phyloP scores from a whole-genome alignment of 2,113 vertebrate species.

The Caloenas nicobarica region DNA sequence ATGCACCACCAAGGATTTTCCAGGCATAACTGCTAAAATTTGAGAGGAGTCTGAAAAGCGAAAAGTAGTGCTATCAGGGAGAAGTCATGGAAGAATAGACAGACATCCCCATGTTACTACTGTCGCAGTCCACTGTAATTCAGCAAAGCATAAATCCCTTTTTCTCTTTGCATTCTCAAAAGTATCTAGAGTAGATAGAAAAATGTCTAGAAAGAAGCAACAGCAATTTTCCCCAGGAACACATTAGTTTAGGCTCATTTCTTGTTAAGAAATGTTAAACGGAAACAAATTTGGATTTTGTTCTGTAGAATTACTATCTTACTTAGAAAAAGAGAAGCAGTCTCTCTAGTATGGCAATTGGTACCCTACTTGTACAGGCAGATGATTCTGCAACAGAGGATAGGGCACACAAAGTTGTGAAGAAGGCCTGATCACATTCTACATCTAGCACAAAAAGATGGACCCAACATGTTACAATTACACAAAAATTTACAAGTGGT shows the following conservation, averaged over 20 bases:
- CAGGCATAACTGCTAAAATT: not conserved
- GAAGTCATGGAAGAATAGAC: not conserved
- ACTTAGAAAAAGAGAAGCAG: not conserved
- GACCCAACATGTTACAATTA: too few species aligned
- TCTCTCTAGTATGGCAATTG: not conserved
- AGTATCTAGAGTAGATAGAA: not conserved
- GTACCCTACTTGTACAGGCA: not conserved
- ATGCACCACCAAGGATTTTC: not conserved
- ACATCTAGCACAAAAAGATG: not conserved
- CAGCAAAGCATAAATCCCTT: not conserved
- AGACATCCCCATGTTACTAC: not conserved
- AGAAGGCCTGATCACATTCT: not conserved
- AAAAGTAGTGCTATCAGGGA: not conserved
- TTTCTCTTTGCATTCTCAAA: not conserved
- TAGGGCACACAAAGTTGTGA: not conserved
- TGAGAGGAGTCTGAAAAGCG: not conserved
- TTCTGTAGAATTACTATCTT: not conserved
- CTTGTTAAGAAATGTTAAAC: not conserved
- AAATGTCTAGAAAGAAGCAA: not conserved
- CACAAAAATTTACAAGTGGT: too few species aligned
- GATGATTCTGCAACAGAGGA: not conserved
- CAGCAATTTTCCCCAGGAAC: not conserved
- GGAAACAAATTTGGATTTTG: not conserved
- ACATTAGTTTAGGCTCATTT: not conserved
- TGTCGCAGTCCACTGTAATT: not conserved